These are phyloP conservation scores for Synodontis membranacea DNA, from an alignment of 2,113 vertebrate genomes.

Conservation along the genomic window DNA sequence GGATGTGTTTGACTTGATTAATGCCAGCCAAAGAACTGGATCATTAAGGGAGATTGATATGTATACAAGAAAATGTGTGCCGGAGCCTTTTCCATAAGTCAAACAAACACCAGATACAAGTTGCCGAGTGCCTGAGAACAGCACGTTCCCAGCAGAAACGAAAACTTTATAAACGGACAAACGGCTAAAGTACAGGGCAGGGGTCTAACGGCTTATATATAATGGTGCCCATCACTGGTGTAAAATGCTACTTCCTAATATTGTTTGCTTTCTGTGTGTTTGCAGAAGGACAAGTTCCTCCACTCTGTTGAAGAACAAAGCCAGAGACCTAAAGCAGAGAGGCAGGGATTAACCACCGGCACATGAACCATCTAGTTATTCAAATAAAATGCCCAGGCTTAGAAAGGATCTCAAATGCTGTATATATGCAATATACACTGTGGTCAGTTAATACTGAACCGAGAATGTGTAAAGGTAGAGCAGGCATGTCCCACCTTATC, in stretches of 20 bases:
- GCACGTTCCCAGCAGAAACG: neutral
- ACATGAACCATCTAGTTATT: constrained; percentile 10
- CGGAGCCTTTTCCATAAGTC: neutral
- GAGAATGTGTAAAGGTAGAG: neutral
- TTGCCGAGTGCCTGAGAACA: neutral
- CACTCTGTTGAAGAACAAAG: constrained; percentile 38
- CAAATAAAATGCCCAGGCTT: neutral
- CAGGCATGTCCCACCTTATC: neutral
- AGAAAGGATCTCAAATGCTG: neutral
- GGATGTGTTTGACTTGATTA: neutral
- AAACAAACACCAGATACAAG: constrained; percentile 39
- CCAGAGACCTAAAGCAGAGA: constrained; percentile 1
- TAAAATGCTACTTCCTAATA: constrained; percentile 28
- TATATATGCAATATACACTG: neutral
- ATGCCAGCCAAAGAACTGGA: neutral
- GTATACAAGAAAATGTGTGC: constrained; percentile 23
- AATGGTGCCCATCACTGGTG: constrained; percentile 18
- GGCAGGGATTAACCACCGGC: neutral
- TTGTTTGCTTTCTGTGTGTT: constrained; percentile 16
- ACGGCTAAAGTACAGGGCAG: neutral
- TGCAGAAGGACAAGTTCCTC: constrained; percentile 23
- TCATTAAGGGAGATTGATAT: neutral
- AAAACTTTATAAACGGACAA: constrained; percentile 20
- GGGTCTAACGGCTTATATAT: neutral
- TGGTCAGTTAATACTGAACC: neutral